Evolutionary conservation across 2,888 invertebrate genomes (phyloP), one percentile per base, ranked within the genome.

Genomic region (Neoitamus cyanurus): DNA sequence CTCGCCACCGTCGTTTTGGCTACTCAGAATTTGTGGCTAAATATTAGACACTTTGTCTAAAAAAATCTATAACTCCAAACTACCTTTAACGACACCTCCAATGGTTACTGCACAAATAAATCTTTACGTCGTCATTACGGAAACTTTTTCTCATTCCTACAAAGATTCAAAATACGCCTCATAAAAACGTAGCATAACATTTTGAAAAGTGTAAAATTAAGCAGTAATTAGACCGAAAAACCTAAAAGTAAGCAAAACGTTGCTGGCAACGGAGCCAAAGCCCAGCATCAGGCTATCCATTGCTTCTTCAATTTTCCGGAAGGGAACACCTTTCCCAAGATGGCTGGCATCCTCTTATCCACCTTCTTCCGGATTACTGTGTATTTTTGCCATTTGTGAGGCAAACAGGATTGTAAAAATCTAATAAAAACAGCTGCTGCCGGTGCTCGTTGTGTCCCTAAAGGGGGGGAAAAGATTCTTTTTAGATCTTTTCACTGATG

Each of bases 341-440:
- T 20, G 11, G 20, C 58, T 15, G 58, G 9, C 20, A 58, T 58
- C 20, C 58, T 30, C 70, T 70, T 70, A 70, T 70, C 31, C n/a
- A 31, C 31, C 30, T 70, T 70, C 70, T 70, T 70, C 25, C 34
- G 34, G 70, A 31, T 73, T 73, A 34, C 69, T 37, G 9, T 69
- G 82, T 82, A 69, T 82, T 82, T 82, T 82, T 69, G 30, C 69
- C 82, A 69, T 82, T 82, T 82, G 36, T 69, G 36, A 69, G 69
- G 34, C 68, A 82, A 70, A 82, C 37, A 37, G 82, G 82, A 82
- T 82, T 82, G 82, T 82, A 82, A 82, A 82, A 82, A 82, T 82
- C 82, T 69, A 82, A 82, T 82, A 82, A 82, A 82, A 82, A 58
- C 58, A 58, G 58, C 25, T 48, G 36, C 68, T 82, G 28, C 69